Base-by-base conservation (phyloP, 2,888 invertebrate species). In the Lymantria monacha region DNA sequence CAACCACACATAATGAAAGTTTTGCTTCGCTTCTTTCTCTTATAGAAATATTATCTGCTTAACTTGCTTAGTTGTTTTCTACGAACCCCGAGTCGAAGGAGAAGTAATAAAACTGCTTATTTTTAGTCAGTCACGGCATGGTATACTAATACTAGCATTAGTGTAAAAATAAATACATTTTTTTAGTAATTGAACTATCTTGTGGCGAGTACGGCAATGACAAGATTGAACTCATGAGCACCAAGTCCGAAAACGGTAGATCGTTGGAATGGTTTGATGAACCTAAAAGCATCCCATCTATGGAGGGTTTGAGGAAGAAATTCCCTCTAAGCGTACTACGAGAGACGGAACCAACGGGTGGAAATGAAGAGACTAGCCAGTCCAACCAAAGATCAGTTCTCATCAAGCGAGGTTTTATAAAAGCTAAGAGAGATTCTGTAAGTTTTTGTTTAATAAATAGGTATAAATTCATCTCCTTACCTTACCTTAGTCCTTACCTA, bases 131-230 rank as follows among this genome's bases (percentile, higher is more conserved):
- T 22, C 22, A 22, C 22, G 22, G 5, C 5, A 22, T 22, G 22
- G 5, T 5, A 22, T 22, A 5, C 5, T 22, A n/a, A n/a, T n/a
- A n/a, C 5, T 22, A 22, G 3, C 5, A 5, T 22, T 22, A 22
- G 5, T 22, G 5, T 22, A 33, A 3, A 33, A 33, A 10, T 10
- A 33, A 7, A 10, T 10, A 9, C 1, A 33, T 8, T 10, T 9
- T 83, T 87, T 1, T 87, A 98, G 98, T 97, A 31, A 98, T 98
- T 72, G 98, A 98, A 88, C 85, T 98, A 66, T 97, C 98, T 0
- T 96, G 97, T 65, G 98, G 96, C 0, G 98, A 98, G 86, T 95
- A 97, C 72, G 98, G 98, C 0, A 93, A 94, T 31, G 97, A 97
- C 63, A 95, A 95, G 82, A 93, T 96, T 12, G 86, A 93, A 11